These are phyloP conservation scores for Drosophila bunnanda DNA, from an alignment of 2,888 invertebrate species.

Conservation along the genomic window DNA sequence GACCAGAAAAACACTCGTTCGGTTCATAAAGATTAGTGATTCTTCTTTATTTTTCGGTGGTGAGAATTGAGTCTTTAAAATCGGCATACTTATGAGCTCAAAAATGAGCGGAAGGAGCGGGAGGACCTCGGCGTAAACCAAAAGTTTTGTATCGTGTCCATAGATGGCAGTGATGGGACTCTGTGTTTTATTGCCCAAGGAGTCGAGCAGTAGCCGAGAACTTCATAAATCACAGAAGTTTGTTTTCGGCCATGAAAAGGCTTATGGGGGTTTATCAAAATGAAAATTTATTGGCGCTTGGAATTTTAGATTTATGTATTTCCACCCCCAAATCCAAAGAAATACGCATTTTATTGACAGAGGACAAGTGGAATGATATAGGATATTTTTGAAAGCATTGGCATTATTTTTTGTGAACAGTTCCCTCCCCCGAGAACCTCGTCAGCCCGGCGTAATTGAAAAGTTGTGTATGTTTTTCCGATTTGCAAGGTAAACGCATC, in stretches of 20 bases:
- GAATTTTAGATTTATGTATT: conserved; percentile 75
- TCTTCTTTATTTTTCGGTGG: conserved; percentile 17
- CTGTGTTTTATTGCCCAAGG: conserved; percentile 70
- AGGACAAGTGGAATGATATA: conserved; percentile 10
- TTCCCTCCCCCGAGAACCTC: neutral
- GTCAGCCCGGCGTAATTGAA: conserved; percentile 1
- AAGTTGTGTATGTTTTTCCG: neutral
- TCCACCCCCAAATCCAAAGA: conserved; percentile 18
- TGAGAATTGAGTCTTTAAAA: conserved; percentile 60
- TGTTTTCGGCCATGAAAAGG: conserved; percentile 77
- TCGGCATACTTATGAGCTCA: conserved; percentile 31
- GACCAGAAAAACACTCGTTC: conserved; percentile 32
- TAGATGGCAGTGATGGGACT: conserved; percentile 36
- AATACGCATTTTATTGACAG: conserved; percentile 38
- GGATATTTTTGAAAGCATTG: conserved; percentile 15
- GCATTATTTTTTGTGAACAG: neutral
- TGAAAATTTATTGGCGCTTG: conserved; percentile 74
- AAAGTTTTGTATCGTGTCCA: conserved; percentile 42
- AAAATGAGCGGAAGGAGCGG: neutral
- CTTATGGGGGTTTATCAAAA: conserved; percentile 79
- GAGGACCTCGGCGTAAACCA: neutral
- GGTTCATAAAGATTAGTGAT: conserved; percentile 49
- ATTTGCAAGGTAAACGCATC: conserved; percentile 12
- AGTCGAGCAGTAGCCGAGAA: conserved; percentile 65
- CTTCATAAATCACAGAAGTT: conserved; percentile 78